These are phyloP conservation scores for Emydocephalus ijimae DNA, from an alignment of 2,113 vertebrate genomes.

Conservation along the genomic window DNA sequence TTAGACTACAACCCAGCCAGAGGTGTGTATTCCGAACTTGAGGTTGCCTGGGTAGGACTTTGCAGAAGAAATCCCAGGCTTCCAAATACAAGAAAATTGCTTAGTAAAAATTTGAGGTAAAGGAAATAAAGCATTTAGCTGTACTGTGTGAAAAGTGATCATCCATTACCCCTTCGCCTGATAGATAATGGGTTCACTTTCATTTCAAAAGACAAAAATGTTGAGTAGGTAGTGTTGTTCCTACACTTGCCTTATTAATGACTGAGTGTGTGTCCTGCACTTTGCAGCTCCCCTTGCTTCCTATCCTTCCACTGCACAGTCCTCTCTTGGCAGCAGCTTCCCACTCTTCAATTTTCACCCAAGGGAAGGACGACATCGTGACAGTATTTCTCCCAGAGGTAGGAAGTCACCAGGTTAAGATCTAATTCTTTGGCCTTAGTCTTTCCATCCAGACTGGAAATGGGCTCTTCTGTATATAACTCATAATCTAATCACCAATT, in stretches of 20 bases:
- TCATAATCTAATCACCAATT: neutral
- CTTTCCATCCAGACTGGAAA: neutral
- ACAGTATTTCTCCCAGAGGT: neutral
- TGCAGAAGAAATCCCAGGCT: neutral
- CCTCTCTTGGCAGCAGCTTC: neutral
- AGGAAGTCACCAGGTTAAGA: neutral
- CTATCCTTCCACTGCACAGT: neutral
- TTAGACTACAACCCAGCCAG: neutral
- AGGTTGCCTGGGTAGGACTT: neutral
- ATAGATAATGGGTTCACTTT: neutral
- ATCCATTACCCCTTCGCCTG: neutral
- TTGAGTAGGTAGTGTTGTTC: neutral
- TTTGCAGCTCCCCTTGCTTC: neutral
- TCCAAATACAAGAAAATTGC: neutral
- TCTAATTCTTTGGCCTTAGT: neutral
- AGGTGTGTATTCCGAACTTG: neutral
- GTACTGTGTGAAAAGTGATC: neutral
- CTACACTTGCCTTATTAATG: neutral
- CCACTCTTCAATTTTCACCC: neutral
- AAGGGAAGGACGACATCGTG: neutral
- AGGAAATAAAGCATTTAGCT: neutral
- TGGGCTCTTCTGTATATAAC: neutral
- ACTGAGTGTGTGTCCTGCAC: neutral
- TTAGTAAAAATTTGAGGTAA: neutral
- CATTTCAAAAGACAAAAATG: neutral